These are phyloP conservation scores for Passerculus sandwichensis DNA, from an alignment of 2,797 vertebrate genomes.

Conservation along the genomic window DNA sequence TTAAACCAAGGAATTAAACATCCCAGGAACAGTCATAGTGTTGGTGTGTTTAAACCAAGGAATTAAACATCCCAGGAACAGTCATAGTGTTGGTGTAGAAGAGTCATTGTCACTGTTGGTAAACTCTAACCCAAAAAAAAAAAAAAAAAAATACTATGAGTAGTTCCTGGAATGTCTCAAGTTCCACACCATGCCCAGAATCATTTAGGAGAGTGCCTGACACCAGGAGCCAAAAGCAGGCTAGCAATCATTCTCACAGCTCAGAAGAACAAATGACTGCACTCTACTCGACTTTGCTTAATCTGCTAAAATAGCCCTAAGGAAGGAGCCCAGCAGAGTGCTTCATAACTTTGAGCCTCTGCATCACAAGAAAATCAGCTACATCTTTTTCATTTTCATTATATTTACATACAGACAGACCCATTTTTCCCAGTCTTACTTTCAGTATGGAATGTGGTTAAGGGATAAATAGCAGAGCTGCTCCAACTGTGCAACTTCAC, in stretches of 20 bases:
- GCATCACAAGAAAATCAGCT: background rate
- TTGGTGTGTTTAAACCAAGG: background rate
- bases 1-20: background rate
- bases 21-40: background rate
- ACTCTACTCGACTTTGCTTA: background rate
- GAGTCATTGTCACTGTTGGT: background rate
- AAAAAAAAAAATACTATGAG: background rate
- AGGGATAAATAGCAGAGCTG: background rate
- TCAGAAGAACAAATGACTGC: background rate
- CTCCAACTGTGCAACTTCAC: background rate
- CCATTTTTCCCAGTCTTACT: background rate
- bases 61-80: background rate
- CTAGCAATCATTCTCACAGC: background rate
- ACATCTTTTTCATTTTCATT: background rate
- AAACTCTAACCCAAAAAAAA: background rate
- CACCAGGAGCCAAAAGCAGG: background rate
- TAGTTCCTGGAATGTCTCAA: background rate
- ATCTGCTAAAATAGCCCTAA: background rate
- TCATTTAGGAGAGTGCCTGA: background rate
- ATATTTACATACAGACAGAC: background rate
- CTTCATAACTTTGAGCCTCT: background rate
- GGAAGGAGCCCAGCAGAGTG: background rate
- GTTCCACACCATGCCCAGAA: background rate
- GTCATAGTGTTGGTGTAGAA: background rate
- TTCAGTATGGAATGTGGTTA: background rate